phyloP scores from a whole-genome alignment of 1,140 invertebrate genomes.

The Pissodes strobi region DNA sequence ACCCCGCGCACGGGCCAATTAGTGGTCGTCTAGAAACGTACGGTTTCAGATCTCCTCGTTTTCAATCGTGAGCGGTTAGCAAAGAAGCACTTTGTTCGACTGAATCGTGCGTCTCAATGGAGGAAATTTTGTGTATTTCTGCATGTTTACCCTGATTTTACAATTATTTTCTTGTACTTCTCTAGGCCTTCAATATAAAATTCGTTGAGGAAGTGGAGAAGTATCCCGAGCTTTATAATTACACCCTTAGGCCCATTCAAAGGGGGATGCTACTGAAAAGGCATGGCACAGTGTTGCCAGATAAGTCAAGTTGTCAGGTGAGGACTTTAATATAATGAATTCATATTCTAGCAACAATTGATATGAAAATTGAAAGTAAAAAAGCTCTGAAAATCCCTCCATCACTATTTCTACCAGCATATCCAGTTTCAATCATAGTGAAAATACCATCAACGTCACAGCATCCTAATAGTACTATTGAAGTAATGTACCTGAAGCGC shows the following conservation, averaged over 20 bases:
- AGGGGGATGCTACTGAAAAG: constrained; percentile 44
- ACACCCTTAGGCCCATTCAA: constrained; percentile 33
- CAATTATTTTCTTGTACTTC: background rate
- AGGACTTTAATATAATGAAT: constrained; percentile 4
- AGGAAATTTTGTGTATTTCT: background rate
- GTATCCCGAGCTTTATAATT: constrained; percentile 40
- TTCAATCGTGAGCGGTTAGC: background rate
- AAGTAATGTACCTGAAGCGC: constrained; percentile 17
- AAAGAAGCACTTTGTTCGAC: background rate
- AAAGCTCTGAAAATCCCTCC: constrained; percentile 35
- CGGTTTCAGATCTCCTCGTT: no score
- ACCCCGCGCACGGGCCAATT: background rate
- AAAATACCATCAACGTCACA: constrained; percentile 5
- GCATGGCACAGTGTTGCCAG: constrained; percentile 38
- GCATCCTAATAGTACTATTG: constrained; percentile 35
- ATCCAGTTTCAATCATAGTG: constrained; percentile 12
- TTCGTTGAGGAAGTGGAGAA: constrained; percentile 43
- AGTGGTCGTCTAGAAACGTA: no score
- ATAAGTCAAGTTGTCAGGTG: constrained; percentile 39
- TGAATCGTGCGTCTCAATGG: background rate
- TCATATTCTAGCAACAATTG: no score
- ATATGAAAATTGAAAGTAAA: constrained; percentile 5
- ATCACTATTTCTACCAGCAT: constrained; percentile 47
- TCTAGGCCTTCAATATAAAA: constrained; percentile 22
- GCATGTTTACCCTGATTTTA: background rate